phyloP scores from a whole-genome alignment of 2,113 vertebrate species.

The Actinemys pallida region DNA sequence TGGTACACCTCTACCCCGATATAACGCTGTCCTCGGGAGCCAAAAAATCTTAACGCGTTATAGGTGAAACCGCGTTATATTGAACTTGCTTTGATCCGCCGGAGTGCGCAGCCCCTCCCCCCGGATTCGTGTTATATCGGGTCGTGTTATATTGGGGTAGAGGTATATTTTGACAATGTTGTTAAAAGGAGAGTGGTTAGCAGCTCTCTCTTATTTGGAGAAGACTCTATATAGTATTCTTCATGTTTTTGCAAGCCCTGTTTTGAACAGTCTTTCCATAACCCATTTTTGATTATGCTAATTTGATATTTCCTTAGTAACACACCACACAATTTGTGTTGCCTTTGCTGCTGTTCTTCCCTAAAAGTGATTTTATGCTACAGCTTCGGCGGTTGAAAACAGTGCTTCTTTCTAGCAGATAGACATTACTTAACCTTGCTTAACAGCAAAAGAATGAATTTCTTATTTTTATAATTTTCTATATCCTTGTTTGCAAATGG shows the following conservation, averaged over 20 bases:
- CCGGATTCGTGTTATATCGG: no score
- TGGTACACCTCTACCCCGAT: no score
- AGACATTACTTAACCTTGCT: background rate
- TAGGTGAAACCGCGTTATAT: no score
- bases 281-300: background rate
- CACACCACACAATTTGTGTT: background rate
- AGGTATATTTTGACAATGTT: background rate
- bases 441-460: background rate
- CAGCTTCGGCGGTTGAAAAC: background rate
- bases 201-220: background rate
- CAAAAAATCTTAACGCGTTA: no score
- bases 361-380: fast-evolving
- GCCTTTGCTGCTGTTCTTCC: background rate
- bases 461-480: background rate
- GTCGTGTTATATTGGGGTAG: no score
- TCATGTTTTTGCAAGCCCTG: background rate
- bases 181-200: background rate
- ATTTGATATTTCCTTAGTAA: background rate
- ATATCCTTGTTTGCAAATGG: background rate
- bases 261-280: background rate
- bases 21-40: no score
- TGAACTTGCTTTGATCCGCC: no score
- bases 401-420: background rate
- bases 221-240: background rate
- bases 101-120: no score